phyloP scores from a whole-genome alignment of 2,888 invertebrate species.

The Macaria notata region DNA sequence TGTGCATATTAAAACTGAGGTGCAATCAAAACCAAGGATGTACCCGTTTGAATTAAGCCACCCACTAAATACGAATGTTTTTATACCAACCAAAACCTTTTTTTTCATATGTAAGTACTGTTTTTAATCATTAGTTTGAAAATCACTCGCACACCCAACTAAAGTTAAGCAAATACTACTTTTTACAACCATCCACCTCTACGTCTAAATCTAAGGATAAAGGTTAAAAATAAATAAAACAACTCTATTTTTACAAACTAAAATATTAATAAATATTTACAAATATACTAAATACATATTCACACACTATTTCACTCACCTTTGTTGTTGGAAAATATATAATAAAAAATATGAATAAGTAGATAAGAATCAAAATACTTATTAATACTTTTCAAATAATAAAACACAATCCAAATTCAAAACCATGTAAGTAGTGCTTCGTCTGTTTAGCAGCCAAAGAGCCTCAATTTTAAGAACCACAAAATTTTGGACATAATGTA shows the following conservation, averaged over 20 bases:
- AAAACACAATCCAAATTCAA: not conserved
- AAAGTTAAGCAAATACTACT: not conserved
- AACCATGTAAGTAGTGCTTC: not conserved
- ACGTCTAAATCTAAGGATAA: constrained; percentile 25
- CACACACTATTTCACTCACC: not conserved
- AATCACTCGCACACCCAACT: not conserved
- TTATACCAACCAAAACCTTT: no score
- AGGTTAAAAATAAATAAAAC: constrained; percentile 35
- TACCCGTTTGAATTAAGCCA: no score
- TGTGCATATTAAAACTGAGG: no score
- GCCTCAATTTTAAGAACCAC: not conserved
- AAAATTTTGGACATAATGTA: not conserved
- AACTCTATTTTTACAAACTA: constrained; percentile 24
- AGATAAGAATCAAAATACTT: not conserved
- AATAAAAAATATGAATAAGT: no score
- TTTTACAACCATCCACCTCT: constrained; percentile 34
- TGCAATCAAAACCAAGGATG: no score
- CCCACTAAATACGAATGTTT: no score
- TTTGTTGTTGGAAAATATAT: not conserved
- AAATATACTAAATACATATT: constrained; percentile 3
- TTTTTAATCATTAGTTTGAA: not conserved
- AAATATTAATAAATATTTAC: constrained; percentile 29
- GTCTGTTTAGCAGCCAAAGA: not conserved
- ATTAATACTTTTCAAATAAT: not conserved
- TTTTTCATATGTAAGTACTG: not conserved